Base-by-base conservation (phyloP, 1,140 invertebrate species). In the Tigriopus japonicus region DNA sequence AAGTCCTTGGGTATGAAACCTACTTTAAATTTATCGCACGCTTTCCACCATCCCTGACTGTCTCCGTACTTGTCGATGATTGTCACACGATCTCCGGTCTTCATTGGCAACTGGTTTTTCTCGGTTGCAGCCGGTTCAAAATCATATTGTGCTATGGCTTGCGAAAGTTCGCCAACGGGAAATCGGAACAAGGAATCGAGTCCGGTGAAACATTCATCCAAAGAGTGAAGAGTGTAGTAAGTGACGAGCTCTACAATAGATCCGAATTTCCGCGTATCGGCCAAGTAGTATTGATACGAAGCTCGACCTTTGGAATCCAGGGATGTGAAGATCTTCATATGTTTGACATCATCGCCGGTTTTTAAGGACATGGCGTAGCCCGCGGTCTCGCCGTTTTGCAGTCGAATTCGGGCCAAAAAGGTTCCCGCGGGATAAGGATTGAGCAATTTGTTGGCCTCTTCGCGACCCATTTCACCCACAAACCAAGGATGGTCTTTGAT, bases 401-500 rank as follows among this genome's bases (percentile, higher is more conserved):
- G 60, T 45, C 62, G 43, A 24, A 1, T 12, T 17, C 76, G 66
- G 19, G 78, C 70, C 12, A 78, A 65, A 66, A 73, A 78, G n/a
- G 75, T 73, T 17, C 75, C 74, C 63, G 71, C 68, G 17, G 69
- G 68, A 49, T 70, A 62, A 21, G 65, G 60, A 54, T 71, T 68
- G 15, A 78, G 65, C 49, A 67, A 68, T 14, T 63, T 64, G 41
- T 69, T 67, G 6, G 76, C 76, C 35, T 63, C 64, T 15, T 71
- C 70, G 28, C 76, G 67, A 59, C 68, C 67, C 71, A 75, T 71
- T 42, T 65, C 65, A 28, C 71, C 72, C n/a, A 71, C 71, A 68
- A 63, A 69, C 72, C 72, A 73, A 19, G 66, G 65, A 65, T 72
- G 67, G 35, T 71, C 67, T 52, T 72, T 68, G 10, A 71, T 42